Evolutionary conservation across 2,797 vertebrate genomes (phyloP).

Genomic region (Champsocephalus gunnari): DNA sequence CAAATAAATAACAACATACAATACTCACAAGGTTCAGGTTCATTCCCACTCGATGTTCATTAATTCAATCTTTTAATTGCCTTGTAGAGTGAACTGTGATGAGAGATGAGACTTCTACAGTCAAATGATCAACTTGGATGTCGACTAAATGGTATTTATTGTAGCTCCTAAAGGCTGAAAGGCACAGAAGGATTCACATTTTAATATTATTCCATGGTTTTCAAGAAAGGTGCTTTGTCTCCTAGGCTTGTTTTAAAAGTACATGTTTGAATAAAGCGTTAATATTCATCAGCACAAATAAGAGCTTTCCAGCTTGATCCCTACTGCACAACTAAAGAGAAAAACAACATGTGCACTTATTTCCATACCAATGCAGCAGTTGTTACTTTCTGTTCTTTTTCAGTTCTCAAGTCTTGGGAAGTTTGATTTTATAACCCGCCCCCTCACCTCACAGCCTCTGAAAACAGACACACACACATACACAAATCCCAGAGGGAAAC

Average conservation of each 20-base stretch:
- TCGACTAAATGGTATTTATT: too few species aligned
- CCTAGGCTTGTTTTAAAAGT: background rate
- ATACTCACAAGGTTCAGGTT: too few species aligned
- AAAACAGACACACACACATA: conserved; percentile 13
- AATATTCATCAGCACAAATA: background rate
- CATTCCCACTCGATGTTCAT: too few species aligned
- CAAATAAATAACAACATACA: background rate
- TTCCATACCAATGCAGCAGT: conserved; percentile 2
- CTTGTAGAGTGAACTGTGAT: too few species aligned
- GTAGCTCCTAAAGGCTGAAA: background rate
- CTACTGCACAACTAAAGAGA: background rate
- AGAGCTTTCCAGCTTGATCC: background rate
- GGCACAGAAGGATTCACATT: background rate
- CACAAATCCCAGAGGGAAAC: conserved; percentile 49
- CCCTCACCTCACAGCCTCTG: conserved; percentile 44
- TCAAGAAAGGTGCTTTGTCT: background rate
- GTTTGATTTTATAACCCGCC: conserved; percentile 55
- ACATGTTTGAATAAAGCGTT: background rate
- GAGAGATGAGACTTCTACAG: too few species aligned
- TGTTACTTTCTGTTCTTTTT: conserved; percentile 10
- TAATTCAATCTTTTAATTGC: too few species aligned
- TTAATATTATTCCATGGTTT: background rate
- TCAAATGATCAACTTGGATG: too few species aligned
- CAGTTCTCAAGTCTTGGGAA: conserved; percentile 36
- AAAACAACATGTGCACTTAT: background rate